Percentiles rank a stretch among this genome's conserved stretches.
Conservation (phyloP, 2,113 vertebrate genomes). For the Gymnogyps californianus region DNA sequence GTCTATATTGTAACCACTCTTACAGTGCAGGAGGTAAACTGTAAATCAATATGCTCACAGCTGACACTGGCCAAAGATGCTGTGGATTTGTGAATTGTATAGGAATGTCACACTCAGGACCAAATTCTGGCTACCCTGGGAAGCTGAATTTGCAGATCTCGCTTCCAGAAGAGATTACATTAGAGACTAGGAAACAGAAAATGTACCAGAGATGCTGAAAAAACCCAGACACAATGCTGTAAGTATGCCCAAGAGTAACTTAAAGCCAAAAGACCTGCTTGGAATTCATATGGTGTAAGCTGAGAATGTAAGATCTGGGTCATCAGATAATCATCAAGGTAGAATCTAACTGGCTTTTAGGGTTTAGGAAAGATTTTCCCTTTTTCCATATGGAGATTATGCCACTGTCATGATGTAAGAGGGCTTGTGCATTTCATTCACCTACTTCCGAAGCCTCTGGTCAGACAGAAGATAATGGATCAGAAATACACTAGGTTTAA, state of each 20-base stretch:
- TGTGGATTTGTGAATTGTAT: fast-evolving
- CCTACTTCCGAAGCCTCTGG: constrained; percentile 22
- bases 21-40: not conserved
- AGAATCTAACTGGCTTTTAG: constrained; percentile 54
- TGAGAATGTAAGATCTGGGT: constrained; percentile 39
- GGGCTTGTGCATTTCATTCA: constrained; percentile 11
- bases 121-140: not conserved
- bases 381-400: constrained; percentile 60
- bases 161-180: not conserved
- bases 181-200: not conserved
- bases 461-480: constrained; percentile 40
- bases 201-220: not conserved
- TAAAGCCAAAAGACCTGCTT: constrained; percentile 14
- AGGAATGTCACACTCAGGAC: not conserved
- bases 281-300: constrained; percentile 8
- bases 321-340: constrained; percentile 59
- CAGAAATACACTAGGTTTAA: constrained; percentile 4
- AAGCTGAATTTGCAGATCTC: not conserved
- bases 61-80: not conserved
- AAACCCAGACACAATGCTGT: not conserved
- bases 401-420: not conserved
- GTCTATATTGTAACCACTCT: not conserved
- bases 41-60: not conserved
- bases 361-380: constrained; percentile 56
- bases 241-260: not conserved